Evolutionary conservation across 2,888 invertebrate genomes (phyloP).

Genomic region (Lottia gigantea): DNA sequence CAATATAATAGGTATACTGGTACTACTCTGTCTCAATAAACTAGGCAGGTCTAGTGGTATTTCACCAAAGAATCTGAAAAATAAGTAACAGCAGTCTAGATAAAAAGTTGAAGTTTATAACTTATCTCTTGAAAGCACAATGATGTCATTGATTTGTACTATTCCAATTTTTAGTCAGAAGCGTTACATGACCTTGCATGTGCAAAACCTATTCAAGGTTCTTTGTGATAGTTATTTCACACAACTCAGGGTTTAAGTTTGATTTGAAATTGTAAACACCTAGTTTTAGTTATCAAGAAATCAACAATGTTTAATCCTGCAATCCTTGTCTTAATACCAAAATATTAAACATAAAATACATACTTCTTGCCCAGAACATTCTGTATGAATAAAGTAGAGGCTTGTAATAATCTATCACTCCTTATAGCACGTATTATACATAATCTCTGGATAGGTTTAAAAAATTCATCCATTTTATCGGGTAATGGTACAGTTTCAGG

Average conservation of each 20-base stretch:
- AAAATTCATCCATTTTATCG: conserved; percentile 65
- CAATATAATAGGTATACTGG: conserved; percentile 59
- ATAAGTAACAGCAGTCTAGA: background rate
- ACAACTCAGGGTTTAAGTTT: too few species aligned
- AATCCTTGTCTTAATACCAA: too few species aligned
- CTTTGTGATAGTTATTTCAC: too few species aligned
- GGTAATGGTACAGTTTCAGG: conserved; percentile 64
- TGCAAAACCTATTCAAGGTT: too few species aligned
- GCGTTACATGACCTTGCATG: too few species aligned
- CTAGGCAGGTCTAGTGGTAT: conserved; percentile 55
- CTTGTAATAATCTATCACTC: conserved; percentile 64
- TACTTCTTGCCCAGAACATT: conserved; percentile 63
- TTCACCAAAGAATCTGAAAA: conserved; percentile 56
- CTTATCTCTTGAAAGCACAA: too few species aligned
- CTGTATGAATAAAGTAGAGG: conserved; percentile 58
- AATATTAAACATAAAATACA: conserved; percentile 25
- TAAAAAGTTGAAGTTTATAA: background rate
- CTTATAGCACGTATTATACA: conserved; percentile 65
- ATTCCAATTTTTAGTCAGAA: too few species aligned
- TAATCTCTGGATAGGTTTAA: conserved; percentile 63
- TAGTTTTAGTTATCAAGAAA: too few species aligned
- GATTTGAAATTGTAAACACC: too few species aligned
- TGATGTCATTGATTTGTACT: too few species aligned
- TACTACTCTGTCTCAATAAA: conserved; percentile 55
- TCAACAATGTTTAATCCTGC: too few species aligned